Percentiles rank a stretch among this genome's conserved stretches.
phyloP scores from a whole-genome alignment of 2,797 vertebrate genomes.

The Poeciliopsis turneri region DNA sequence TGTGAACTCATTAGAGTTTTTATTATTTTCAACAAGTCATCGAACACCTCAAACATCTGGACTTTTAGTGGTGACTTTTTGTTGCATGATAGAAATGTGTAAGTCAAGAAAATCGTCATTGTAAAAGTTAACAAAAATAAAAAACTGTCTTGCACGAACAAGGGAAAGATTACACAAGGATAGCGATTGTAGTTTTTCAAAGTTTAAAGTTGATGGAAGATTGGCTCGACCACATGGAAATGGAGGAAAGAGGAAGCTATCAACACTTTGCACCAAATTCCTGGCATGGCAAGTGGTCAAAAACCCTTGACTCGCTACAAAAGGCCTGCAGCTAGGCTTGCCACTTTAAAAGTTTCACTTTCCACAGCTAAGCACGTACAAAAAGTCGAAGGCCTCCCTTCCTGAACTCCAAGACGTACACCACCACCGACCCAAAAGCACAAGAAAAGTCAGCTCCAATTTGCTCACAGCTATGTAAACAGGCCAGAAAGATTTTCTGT shows the following conservation, averaged over 20 bases:
- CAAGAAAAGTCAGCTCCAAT: neutral
- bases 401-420: neutral
- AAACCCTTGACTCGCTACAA: neutral
- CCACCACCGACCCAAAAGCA: neutral
- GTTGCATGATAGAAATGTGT: neutral
- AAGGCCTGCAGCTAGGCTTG: neutral
- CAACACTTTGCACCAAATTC: neutral
- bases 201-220: neutral
- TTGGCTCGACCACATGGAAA: neutral
- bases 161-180: neutral
- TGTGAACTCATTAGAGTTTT: neutral
- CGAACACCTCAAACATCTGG: neutral
- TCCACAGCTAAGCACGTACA: neutral
- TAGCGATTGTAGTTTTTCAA: neutral
- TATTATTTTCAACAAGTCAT: neutral
- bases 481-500: neutral
- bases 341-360: neutral
- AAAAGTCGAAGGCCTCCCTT: neutral
- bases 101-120: neutral
- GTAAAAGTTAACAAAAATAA: neutral
- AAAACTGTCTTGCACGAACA: neutral
- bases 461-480: slow-evolving; percentile 1
- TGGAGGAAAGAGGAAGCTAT: neutral
- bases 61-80: neutral
- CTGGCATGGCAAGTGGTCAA: neutral